These are phyloP conservation scores for Stictocephala bisonia DNA, from an alignment of 2,888 invertebrate species.

Conservation along the genomic window DNA sequence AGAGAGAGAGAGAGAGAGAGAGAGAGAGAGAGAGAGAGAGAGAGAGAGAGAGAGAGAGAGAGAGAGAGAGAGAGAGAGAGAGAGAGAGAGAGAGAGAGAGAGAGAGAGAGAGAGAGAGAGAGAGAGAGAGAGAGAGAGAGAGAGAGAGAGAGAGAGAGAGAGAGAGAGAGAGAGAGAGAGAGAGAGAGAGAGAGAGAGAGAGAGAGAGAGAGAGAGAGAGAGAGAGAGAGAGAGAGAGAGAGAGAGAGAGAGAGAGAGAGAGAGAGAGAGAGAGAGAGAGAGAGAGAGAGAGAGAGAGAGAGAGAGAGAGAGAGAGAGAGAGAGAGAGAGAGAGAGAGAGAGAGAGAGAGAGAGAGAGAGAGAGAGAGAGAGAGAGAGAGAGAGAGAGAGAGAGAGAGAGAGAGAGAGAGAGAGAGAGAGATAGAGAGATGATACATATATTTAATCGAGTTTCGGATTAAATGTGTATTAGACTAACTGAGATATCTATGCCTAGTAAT, in stretches of 20 bases:
- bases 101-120: slow-evolving; percentile 1
- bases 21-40: too few relatives aligned
- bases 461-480: too few relatives aligned
- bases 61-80: too few relatives aligned
- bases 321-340: neutral
- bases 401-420: too few relatives aligned
- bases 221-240: neutral
- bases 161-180: slow-evolving; percentile 26
- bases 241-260: neutral
- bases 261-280: neutral
- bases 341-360: neutral
- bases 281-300: neutral
- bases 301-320: slow-evolving; percentile 5
- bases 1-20: too few relatives aligned
- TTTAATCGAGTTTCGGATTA: too few relatives aligned
- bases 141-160: slow-evolving; percentile 17
- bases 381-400: too few relatives aligned
- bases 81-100: slow-evolving; percentile 4
- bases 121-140: slow-evolving; percentile 2
- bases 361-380: too few relatives aligned
- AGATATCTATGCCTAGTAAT: too few relatives aligned
- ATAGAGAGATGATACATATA: too few relatives aligned
- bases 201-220: neutral
- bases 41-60: too few relatives aligned
- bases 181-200: neutral